Evolutionary conservation across 2,888 invertebrate genomes (phyloP).

Genomic region (Ophioninae sp.): DNA sequence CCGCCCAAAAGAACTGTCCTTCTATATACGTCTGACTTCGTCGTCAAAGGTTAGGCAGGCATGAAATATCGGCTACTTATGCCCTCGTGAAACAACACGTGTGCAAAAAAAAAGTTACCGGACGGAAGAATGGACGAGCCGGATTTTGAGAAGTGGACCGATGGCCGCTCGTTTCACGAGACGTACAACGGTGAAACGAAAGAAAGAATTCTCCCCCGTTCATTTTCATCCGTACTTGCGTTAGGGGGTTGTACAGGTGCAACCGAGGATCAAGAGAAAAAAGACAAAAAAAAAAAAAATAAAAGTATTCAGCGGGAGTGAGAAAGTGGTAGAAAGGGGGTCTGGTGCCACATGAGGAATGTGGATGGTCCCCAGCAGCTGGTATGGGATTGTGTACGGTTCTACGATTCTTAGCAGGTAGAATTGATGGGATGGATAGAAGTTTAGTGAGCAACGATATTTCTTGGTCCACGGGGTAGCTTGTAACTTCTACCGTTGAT

Average conservation of each 20-base stretch:
- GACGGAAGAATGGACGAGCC: conserved; percentile 4
- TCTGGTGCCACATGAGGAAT: conserved; percentile 33
- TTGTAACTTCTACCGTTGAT: conserved; percentile 49
- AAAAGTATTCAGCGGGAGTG: conserved; percentile 72
- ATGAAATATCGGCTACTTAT: not conserved
- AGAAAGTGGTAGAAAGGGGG: conserved; percentile 62
- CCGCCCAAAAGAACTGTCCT: too few species aligned
- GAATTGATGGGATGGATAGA: conserved; percentile 76
- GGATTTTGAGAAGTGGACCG: conserved; percentile 35
- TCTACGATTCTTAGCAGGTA: conserved; percentile 70
- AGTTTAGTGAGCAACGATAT: conserved; percentile 74
- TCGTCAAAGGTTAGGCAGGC: not conserved
- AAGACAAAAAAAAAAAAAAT: conserved; percentile 46
- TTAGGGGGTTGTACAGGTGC: conserved; percentile 58
- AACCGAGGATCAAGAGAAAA: conserved; percentile 43
- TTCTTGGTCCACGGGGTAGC: conserved; percentile 63
- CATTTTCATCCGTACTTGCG: conserved; percentile 23
- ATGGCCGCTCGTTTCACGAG: conserved; percentile 40
- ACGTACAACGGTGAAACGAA: conserved; percentile 11
- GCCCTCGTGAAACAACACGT: not conserved
- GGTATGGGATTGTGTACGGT: conserved; percentile 65
- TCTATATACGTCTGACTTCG: not conserved
- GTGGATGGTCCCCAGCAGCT: conserved; percentile 31
- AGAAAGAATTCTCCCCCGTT: conserved; percentile 32
- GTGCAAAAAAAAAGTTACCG: not conserved